These are phyloP conservation scores for Eleutherodactylus coqui DNA, from an alignment of 2,797 vertebrate species.

Conservation along the genomic window DNA sequence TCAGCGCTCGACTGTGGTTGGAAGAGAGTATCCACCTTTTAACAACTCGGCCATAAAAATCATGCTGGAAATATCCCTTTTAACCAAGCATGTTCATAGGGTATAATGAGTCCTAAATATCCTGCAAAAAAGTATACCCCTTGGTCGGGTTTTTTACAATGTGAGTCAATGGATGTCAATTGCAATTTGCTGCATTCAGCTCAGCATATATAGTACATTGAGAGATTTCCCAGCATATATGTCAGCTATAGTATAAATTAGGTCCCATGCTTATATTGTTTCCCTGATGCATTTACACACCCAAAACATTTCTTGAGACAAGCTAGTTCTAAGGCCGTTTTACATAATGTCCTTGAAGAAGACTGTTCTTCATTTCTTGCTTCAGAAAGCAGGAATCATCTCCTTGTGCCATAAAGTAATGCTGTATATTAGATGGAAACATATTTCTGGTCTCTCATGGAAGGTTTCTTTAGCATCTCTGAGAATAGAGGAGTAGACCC, in stretches of 20 bases:
- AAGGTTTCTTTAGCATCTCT: slow-evolving; percentile 12
- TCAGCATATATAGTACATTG: no score
- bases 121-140: neutral
- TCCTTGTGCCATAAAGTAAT: slow-evolving; percentile 18
- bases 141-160: neutral
- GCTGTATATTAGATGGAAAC: slow-evolving; percentile 3
- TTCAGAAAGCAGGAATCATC: slow-evolving; percentile 15
- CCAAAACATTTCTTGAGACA: neutral
- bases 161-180: no score
- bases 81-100: no score
- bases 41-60: no score
- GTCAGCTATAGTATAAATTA: neutral
- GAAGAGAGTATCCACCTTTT: no score
- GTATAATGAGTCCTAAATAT: no score
- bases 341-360: slow-evolving; percentile 24
- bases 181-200: neutral
- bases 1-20: no score
- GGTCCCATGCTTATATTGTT: neutral
- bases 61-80: no score
- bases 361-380: slow-evolving; percentile 24
- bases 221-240: neutral
- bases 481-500: neutral
- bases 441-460: slow-evolving; percentile 24
- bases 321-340: neutral
- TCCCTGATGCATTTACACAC: neutral